These are phyloP conservation scores for Morbakka virulenta DNA, from an alignment of 30 jellyfish, hydroid and myxozoan genomes.

Conservation along the genomic window DNA sequence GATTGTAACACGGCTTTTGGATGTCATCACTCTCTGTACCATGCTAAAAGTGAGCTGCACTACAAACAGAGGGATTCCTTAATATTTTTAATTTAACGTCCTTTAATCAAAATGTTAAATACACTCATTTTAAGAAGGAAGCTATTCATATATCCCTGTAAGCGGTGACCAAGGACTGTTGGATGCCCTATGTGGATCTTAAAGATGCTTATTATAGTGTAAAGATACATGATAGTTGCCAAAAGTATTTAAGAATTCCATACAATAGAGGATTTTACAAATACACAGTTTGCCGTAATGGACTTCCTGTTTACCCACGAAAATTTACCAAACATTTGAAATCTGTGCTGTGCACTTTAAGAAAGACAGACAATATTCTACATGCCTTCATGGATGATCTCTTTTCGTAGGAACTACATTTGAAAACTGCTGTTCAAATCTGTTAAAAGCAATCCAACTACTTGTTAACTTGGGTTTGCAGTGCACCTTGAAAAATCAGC, in stretches of 20 bases:
- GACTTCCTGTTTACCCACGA: constrained; percentile 45
- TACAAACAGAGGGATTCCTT: too few relatives aligned
- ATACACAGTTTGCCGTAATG: constrained; percentile 26
- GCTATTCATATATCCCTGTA: not conserved
- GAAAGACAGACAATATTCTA: constrained; percentile 14
- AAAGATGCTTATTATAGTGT: constrained; percentile 29
- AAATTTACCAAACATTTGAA: constrained; percentile 41
- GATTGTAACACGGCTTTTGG: too few relatives aligned
- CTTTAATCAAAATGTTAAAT: constrained; percentile 9
- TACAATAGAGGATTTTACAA: not conserved
- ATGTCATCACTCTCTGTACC: too few relatives aligned
- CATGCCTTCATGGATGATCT: constrained; percentile 42
- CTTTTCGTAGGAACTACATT: not conserved
- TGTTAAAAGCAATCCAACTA: not conserved
- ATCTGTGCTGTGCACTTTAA: constrained; percentile 9
- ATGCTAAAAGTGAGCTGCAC: too few relatives aligned
- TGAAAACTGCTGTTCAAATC: not conserved
- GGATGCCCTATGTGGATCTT: constrained; percentile 42
- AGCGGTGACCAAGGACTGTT: constrained; percentile 22
- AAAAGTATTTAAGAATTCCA: constrained; percentile 9
- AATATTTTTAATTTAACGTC: constrained; percentile 23
- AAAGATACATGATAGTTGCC: constrained; percentile 3
- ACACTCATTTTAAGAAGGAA: constrained; percentile 56
- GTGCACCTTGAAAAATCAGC: constrained; percentile 42
- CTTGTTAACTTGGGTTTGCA: constrained; percentile 41